These are phyloP conservation scores for Rhinogobius similis DNA, from an alignment of 2,113 vertebrate genomes.

Conservation along the genomic window DNA sequence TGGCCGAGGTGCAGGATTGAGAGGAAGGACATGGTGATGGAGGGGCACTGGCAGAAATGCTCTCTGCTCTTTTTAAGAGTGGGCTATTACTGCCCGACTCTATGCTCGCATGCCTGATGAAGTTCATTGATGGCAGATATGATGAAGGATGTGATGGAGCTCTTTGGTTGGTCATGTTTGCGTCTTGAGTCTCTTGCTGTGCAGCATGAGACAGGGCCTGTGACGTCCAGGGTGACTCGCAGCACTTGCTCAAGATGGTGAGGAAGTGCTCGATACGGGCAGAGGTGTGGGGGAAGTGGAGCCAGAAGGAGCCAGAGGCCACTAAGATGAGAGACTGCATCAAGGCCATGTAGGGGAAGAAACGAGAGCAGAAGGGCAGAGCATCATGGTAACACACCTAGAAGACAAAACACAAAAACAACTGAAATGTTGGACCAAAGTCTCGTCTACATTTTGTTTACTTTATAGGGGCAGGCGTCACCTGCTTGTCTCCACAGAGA, in stretches of 20 bases:
- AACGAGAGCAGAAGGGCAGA: constrained; percentile 80
- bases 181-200: constrained; percentile 58
- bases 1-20: constrained; percentile 46
- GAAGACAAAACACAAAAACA: neutral
- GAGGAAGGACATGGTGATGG: constrained; percentile 67
- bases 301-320: constrained; percentile 83
- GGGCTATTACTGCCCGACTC: constrained; percentile 72
- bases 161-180: constrained; percentile 18
- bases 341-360: constrained; percentile 81
- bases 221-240: constrained; percentile 85
- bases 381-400: constrained; percentile 82
- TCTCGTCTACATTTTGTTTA: too few relatives aligned
- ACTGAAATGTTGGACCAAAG: too few relatives aligned
- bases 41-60: constrained; percentile 17
- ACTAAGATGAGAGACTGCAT: constrained; percentile 78
- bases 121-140: constrained; percentile 15
- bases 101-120: constrained; percentile 45
- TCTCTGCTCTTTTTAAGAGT: constrained; percentile 50
- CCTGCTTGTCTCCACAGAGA: too few relatives aligned
- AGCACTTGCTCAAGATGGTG: constrained; percentile 80
- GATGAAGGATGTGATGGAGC: constrained; percentile 5
- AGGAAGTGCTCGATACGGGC: constrained; percentile 84
- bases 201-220: constrained; percentile 78
- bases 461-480: too few relatives aligned
- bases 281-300: constrained; percentile 82